Conservation (phyloP, 2,888 invertebrate genomes). For the Thumatha senex region DNA sequence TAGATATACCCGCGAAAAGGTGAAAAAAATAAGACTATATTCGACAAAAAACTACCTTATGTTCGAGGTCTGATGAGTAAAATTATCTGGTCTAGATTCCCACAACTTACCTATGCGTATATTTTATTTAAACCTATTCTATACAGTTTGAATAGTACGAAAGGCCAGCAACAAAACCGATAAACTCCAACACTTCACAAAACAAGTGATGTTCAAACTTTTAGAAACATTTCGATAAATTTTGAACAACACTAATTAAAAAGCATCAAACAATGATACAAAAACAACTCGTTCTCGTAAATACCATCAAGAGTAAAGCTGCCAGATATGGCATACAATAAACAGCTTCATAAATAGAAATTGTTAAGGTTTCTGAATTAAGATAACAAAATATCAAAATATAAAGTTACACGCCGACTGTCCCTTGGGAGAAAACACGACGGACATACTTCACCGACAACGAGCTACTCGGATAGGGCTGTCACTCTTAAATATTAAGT, state of each 20-base stretch:
- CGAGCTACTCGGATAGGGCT: conserved; percentile 13
- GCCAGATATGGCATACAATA: conserved; percentile 8
- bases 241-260: conserved; percentile 26
- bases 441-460: conserved; percentile 22
- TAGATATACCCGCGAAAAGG: too few species aligned
- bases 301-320: conserved; percentile 11
- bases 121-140: too few species aligned
- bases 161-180: not conserved
- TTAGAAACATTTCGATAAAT: not conserved
- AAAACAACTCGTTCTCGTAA: not conserved
- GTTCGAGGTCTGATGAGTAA: too few species aligned
- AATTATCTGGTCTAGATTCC: too few species aligned
- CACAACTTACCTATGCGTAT: too few species aligned
- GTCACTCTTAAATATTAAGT: not conserved
- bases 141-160: too few species aligned
- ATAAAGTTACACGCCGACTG: conserved; percentile 39
- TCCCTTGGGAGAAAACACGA: conserved; percentile 39
- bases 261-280: conserved; percentile 25
- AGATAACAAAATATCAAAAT: conserved; percentile 39
- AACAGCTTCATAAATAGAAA: conserved; percentile 30
- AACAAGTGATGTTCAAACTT: not conserved
- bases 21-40: too few species aligned
- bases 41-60: too few species aligned
- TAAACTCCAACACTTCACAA: not conserved
- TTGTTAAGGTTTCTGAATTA: conserved; percentile 34